A percentile compares a stretch with the other conserved stretches of the same genome.
Evolutionary conservation across 2,888 invertebrate genomes (phyloP).

Genomic region (Papilio gigon): DNA sequence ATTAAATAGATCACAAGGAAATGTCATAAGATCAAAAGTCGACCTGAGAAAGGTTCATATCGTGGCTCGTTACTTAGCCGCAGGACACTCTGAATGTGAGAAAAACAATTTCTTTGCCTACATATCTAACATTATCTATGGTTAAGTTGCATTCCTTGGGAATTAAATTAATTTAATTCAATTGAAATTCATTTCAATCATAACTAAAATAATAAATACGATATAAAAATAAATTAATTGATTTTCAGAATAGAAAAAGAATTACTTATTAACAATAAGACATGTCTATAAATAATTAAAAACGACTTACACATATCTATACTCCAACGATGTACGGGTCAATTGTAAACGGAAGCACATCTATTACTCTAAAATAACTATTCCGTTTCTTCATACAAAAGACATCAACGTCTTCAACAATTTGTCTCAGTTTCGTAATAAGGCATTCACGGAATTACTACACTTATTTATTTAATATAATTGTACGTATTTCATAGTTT

Average conservation of each 20-base stretch:
- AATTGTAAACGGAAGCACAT: too few relatives aligned
- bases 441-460: neutral
- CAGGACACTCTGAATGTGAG: neutral
- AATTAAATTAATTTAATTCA: too few relatives aligned
- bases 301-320: too few relatives aligned
- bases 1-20: conserved; percentile 30
- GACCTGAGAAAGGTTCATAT: conserved; percentile 36
- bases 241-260: too few relatives aligned
- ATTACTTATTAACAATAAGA: too few relatives aligned
- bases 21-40: conserved; percentile 30
- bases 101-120: neutral
- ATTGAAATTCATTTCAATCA: too few relatives aligned
- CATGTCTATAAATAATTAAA: too few relatives aligned
- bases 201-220: too few relatives aligned
- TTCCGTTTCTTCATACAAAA: conserved; percentile 16
- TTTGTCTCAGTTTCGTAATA: neutral
- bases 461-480: neutral
- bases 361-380: neutral
- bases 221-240: too few relatives aligned
- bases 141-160: too few relatives aligned
- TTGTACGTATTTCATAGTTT: neutral
- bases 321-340: too few relatives aligned
- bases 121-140: neutral
- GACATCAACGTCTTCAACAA: conserved; percentile 31
- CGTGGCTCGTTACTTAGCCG: conserved; percentile 37